phyloP scores from a whole-genome alignment of 1,140 invertebrate genomes.

The Andrena cerasifolii region DNA sequence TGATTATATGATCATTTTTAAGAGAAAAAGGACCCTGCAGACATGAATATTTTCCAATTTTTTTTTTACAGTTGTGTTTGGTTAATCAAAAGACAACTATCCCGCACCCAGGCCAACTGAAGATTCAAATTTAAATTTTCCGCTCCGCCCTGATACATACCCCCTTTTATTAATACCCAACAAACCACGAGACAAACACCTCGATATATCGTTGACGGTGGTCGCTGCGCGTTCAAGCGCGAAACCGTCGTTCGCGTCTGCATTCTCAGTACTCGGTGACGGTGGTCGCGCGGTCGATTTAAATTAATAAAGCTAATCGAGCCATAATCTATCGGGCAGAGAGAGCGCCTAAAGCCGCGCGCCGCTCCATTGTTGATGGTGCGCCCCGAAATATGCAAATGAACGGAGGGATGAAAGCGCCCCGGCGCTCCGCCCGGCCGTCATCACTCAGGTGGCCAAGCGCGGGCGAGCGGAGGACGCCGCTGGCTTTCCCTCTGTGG shows the following conservation, averaged over 20 bases:
- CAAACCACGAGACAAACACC: too few relatives aligned
- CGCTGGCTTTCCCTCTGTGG: constrained; percentile 30
- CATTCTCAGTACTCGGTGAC: constrained; percentile 5
- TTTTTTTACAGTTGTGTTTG: too few relatives aligned
- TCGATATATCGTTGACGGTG: neutral
- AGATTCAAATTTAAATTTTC: too few relatives aligned
- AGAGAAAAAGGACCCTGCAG: too few relatives aligned
- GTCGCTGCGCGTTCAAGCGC: neutral
- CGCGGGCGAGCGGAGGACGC: constrained; percentile 20
- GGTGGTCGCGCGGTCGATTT: constrained; percentile 62
- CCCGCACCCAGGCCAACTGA: too few relatives aligned
- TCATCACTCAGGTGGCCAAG: constrained; percentile 69
- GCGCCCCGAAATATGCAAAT: constrained; percentile 74
- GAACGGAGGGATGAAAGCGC: constrained; percentile 63
- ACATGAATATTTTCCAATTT: too few relatives aligned
- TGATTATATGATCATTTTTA: too few relatives aligned
- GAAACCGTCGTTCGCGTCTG: neutral
- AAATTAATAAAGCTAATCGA: constrained; percentile 76
- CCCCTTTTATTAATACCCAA: too few relatives aligned
- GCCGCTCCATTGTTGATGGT: constrained; percentile 55
- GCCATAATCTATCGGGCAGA: constrained; percentile 65
- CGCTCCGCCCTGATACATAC: too few relatives aligned
- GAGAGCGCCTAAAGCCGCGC: constrained; percentile 29
- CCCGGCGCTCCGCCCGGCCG: constrained; percentile 39
- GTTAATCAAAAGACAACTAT: too few relatives aligned